A percentile compares a stretch with the other conserved stretches of the same genome.
These are phyloP conservation scores for Leguminivora glycinivorella DNA, from an alignment of 1,140 invertebrate species.

Conservation along the genomic window DNA sequence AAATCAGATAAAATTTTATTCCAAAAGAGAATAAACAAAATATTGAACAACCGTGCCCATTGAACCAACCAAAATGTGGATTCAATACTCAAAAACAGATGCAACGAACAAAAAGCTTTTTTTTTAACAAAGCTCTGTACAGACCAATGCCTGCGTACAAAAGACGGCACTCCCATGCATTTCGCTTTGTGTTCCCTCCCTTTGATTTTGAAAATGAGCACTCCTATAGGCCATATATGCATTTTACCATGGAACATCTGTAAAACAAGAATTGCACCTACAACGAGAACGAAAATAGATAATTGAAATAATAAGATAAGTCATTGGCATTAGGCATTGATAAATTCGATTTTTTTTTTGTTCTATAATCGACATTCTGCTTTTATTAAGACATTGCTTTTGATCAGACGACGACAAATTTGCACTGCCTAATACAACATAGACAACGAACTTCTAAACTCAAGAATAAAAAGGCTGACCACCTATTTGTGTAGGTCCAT, in stretches of 20 bases:
- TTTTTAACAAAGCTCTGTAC: constrained; percentile 23
- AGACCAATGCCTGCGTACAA: constrained; percentile 30
- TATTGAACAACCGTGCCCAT: neutral
- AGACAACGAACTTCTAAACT: no score
- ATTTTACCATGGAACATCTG: neutral
- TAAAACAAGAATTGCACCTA: neutral
- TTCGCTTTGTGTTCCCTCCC: constrained; percentile 25
- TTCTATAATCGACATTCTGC: no score
- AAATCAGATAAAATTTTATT: neutral
- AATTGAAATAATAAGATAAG: neutral
- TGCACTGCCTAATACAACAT: no score
- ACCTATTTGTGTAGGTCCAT: no score
- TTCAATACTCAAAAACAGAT: neutral
- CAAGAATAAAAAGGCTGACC: no score
- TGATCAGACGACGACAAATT: no score
- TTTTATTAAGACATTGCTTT: no score
- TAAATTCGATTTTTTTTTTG: no score
- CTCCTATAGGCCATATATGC: neutral
- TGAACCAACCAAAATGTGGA: constrained; percentile 1
- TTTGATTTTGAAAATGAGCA: constrained; percentile 16
- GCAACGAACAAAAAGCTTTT: neutral
- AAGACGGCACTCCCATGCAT: constrained; percentile 33
- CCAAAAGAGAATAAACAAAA: constrained; percentile 6
- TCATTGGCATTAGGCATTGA: no score
- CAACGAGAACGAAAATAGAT: neutral